Percentiles rank a stretch among this genome's conserved stretches.
phyloP scores from a whole-genome alignment of 2,113 vertebrate genomes.

The Pelmatolapia mariae region DNA sequence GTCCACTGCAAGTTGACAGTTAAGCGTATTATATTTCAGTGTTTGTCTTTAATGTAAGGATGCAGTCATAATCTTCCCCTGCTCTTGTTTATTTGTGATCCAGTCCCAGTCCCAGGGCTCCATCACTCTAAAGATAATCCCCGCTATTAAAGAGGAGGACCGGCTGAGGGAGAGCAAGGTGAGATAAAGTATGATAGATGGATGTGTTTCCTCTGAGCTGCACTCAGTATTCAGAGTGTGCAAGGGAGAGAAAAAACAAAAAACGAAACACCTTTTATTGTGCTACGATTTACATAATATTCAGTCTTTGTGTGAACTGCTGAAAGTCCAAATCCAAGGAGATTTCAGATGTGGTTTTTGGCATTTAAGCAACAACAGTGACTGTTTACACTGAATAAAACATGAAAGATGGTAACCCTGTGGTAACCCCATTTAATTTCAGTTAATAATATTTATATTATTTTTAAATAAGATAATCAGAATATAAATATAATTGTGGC shows the following conservation, averaged over 20 bases:
- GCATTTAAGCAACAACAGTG: accelerated
- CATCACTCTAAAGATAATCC: slow-evolving; percentile 95
- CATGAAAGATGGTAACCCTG: background rate
- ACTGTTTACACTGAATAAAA: background rate
- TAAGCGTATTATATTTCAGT: background rate
- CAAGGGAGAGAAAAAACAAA: accelerated
- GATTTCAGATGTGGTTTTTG: background rate
- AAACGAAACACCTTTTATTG: background rate
- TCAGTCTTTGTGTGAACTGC: background rate
- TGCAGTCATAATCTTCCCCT: background rate
- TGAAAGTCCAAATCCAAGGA: background rate
- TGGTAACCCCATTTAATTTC: background rate
- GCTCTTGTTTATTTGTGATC: slow-evolving; percentile 6
- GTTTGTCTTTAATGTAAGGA: background rate
- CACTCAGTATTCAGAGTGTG: background rate
- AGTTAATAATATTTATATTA: background rate
- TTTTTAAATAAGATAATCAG: background rate
- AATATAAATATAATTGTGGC: background rate
- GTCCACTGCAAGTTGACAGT: background rate
- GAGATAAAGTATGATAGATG: background rate
- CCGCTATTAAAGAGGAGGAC: slow-evolving; percentile 90
- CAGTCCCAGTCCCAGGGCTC: slow-evolving; percentile 95
- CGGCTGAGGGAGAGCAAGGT: slow-evolving; percentile 90
- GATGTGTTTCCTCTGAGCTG: background rate
- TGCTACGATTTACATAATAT: background rate